Percentiles rank a stretch among this genome's conserved stretches.
Evolutionary conservation across 2,888 invertebrate species (phyloP).

Genomic region (Tachystola acroxantha): DNA sequence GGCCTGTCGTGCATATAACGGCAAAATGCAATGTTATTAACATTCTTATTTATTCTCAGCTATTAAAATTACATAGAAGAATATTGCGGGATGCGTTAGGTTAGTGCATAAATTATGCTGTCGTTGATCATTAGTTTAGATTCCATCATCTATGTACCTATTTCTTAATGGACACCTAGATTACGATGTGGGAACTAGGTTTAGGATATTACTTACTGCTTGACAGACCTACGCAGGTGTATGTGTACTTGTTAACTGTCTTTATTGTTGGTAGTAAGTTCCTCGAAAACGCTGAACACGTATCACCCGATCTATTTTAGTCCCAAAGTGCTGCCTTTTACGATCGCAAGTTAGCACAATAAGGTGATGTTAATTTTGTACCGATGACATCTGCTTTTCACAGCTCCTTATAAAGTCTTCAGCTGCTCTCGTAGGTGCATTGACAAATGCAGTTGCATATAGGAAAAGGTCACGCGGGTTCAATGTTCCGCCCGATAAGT

Average conservation of each 20-base stretch:
- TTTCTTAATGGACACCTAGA: no score
- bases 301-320: neutral
- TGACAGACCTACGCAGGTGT: no score
- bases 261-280: no score
- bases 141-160: no score
- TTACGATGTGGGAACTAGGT: no score
- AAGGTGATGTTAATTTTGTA: slow-evolving; percentile 9
- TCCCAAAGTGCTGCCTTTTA: neutral
- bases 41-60: slow-evolving; percentile 19
- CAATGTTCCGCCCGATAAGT: slow-evolving; percentile 39
- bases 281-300: neutral
- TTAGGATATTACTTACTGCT: no score
- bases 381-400: slow-evolving; percentile 13
- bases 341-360: no score
- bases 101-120: no score
- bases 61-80: slow-evolving; percentile 10
- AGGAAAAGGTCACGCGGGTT: slow-evolving; percentile 42
- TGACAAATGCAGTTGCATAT: slow-evolving; percentile 24
- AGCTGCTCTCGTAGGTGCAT: slow-evolving; percentile 16
- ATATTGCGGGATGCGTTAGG: neutral
- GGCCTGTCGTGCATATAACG: slow-evolving; percentile 17
- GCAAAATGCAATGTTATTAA: slow-evolving; percentile 24
- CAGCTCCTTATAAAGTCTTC: slow-evolving; percentile 11
- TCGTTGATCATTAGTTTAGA: no score
- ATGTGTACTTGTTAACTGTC: no score